These are phyloP conservation scores for Mycetomoellerius zeteki DNA, from an alignment of 1,140 invertebrate species.

Conservation along the genomic window DNA sequence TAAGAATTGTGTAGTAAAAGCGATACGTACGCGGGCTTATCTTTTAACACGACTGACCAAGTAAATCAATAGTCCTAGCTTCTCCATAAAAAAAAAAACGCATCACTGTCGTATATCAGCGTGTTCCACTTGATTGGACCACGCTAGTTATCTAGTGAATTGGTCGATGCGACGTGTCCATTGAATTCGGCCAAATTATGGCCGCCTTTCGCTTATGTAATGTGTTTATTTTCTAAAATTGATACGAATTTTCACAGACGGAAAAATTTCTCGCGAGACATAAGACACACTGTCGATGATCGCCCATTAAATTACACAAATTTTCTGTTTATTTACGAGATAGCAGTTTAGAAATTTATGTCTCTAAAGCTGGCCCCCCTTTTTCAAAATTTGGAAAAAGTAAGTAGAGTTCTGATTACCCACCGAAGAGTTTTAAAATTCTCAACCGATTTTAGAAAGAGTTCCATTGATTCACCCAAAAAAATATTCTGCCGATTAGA, in stretches of 20 bases:
- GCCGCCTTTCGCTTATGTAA: conserved; percentile 54
- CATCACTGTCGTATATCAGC: conserved; percentile 47
- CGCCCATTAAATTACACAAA: neutral
- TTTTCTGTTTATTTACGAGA: neutral
- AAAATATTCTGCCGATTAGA: no score
- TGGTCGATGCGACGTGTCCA: conserved; percentile 63
- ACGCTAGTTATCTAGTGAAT: conserved; percentile 46
- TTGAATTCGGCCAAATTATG: conserved; percentile 66
- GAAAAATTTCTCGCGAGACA: neutral
- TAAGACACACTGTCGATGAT: neutral
- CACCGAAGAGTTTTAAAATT: no score
- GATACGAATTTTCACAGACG: neutral
- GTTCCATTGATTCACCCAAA: no score
- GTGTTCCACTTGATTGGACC: conserved; percentile 64
- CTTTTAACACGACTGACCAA: conserved; percentile 72
- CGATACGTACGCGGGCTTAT: conserved; percentile 61
- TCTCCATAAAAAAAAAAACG: conserved; percentile 59
- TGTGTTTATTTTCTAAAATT: conserved; percentile 30
- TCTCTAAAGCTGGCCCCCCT: no score
- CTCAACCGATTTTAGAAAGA: no score
- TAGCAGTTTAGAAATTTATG: neutral
- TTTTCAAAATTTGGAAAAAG: neutral
- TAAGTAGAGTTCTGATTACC: neutral
- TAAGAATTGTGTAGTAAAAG: conserved; percentile 54
- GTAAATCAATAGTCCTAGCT: conserved; percentile 67